Evolutionary conservation across 2,113 vertebrate species (phyloP).

Genomic region (Orientallactaga bullata): DNA sequence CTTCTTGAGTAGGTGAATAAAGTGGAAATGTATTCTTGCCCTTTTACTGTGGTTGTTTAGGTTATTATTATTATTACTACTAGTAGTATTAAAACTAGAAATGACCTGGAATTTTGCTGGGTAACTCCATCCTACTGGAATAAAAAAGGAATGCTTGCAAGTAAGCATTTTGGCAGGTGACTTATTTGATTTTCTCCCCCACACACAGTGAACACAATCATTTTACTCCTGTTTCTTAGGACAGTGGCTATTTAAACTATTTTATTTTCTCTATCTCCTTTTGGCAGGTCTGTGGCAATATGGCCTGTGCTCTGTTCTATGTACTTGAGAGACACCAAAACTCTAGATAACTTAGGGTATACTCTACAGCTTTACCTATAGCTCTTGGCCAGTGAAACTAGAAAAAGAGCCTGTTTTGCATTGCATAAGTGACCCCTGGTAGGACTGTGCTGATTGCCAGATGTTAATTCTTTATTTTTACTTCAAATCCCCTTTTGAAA

Average conservation of each 20-base stretch:
- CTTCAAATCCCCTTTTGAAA: constrained; percentile 55
- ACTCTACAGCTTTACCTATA: not conserved
- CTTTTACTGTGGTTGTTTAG: not conserved
- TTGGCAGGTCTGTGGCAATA: not conserved
- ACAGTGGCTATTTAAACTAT: constrained; percentile 10
- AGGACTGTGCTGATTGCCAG: constrained; percentile 29
- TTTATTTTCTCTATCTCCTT: not conserved
- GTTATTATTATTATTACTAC: not conserved
- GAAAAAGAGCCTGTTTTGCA: not conserved
- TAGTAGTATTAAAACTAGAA: not conserved
- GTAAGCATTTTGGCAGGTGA: not conserved
- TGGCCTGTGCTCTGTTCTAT: not conserved
- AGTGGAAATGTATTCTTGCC: not conserved
- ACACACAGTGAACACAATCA: not conserved
- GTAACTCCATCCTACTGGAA: not conserved
- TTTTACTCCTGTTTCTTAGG: constrained; percentile 44
- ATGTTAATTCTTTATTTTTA: constrained; percentile 64
- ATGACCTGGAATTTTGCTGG: not conserved
- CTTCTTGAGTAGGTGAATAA: not conserved
- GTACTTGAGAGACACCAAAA: not conserved
- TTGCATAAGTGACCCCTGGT: constrained; percentile 15
- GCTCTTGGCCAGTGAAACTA: not conserved
- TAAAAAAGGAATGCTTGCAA: not conserved
- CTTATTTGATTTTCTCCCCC: constrained; percentile 33
- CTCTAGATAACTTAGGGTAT: not conserved